Evolutionary conservation across 2,888 invertebrate genomes (phyloP), one percentile per base, ranked within the genome.

Genomic region (Rambutsinella grinnellia): DNA sequence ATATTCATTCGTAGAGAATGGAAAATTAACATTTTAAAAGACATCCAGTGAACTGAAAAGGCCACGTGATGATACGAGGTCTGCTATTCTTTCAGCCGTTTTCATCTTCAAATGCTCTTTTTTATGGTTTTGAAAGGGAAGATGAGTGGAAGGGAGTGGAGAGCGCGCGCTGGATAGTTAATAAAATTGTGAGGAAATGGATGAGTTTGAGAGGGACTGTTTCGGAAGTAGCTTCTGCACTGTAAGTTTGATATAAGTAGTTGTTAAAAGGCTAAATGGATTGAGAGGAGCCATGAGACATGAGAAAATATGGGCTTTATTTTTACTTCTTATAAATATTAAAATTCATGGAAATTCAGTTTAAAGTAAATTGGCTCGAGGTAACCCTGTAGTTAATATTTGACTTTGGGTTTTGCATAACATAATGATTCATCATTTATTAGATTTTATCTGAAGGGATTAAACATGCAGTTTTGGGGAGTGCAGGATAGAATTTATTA

Each of bases 11-110:
- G 54, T 56, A 56, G 26, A 53, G 28, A 62, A 61, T 57, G 62
- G 54, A 63, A 17, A 68, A 28, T 70, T 63, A 23, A 56, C 56
- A 70, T 62, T 62, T 60, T 56, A 62, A 61, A 70, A 60, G 61
- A 27, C 44, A 57, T n/a, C n/a, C n/a, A n/a, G n/a, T n/a, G n/a
- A 36, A 13, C 36, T 8, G 36, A 13, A 36, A 36, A 36, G n/a
- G 36, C 36, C 36, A 36, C 36, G 36, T 36, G 36, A 36, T 5
- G 6, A 13, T 36, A n/a, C n/a, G n/a, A n/a, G n/a, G n/a, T n/a
- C 5, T 36, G 5, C 36, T 36, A 36, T 36, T 36, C 13, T 36
- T 13, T 36, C 6, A 13, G 21, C 44, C 24, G 47, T 63, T 61
- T 69, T 60, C 24, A 44, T 36, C 49, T 13, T 36, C 6, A 36